Conservation (phyloP, 1,140 invertebrate species). For the Cephus cinctus region DNA sequence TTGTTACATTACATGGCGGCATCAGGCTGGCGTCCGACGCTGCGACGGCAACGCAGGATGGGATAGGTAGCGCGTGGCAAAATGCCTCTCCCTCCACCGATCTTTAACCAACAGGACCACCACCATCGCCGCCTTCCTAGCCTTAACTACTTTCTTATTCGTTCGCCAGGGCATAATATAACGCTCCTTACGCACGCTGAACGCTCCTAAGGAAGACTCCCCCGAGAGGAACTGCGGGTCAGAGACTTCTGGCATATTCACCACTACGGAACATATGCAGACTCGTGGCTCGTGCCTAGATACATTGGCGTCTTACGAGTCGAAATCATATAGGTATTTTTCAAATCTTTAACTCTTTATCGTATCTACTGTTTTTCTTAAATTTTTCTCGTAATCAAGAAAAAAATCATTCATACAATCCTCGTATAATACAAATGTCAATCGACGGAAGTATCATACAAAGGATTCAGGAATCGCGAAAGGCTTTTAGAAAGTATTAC, state of each 20-base stretch:
- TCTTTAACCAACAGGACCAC: constrained; percentile 7
- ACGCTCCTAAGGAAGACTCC: constrained; percentile 38
- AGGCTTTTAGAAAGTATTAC: no score
- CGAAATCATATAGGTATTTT: no score
- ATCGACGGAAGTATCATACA: no score
- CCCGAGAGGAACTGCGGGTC: constrained; percentile 51
- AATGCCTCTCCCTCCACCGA: constrained; percentile 23
- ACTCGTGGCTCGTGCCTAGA: constrained; percentile 52
- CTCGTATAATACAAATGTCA: no score
- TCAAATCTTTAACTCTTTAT: no score
- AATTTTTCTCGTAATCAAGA: no score
- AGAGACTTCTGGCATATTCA: constrained; percentile 49
- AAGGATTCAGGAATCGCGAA: no score
- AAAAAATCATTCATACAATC: no score
- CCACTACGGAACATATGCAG: constrained; percentile 29
- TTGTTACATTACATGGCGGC: constrained; percentile 40
- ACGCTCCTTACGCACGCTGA: constrained; percentile 48
- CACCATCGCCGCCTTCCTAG: constrained; percentile 17
- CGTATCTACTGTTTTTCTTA: no score
- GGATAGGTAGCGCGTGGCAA: constrained; percentile 48
- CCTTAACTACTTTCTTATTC: constrained; percentile 40
- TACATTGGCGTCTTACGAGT: constrained; percentile 44
- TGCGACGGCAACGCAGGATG: constrained; percentile 9
- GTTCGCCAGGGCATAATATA: constrained; percentile 21
- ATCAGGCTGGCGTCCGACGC: constrained; percentile 3